Conservation (phyloP, 1,140 invertebrate species). For the Euwallacea similis region DNA sequence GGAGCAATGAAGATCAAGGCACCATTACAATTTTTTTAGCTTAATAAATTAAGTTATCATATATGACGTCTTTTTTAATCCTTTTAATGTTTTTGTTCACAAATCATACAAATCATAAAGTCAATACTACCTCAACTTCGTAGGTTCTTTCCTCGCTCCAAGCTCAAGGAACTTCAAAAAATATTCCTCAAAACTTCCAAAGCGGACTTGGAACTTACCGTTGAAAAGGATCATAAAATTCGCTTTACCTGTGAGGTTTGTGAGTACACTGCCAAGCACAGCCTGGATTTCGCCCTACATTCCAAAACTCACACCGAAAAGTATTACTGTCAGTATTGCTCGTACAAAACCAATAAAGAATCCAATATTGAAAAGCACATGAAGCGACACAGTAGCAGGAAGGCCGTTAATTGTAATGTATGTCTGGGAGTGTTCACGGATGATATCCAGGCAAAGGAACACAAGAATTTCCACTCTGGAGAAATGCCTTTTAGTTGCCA, state of each 20-base stretch:
- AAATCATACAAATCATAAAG: no score
- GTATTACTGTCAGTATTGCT: slow-evolving; percentile 52
- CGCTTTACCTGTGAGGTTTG: slow-evolving; percentile 44
- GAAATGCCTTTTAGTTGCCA: slow-evolving; percentile 63
- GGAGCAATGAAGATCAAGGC: no score
- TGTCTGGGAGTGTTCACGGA: slow-evolving; percentile 56
- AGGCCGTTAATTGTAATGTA: slow-evolving; percentile 54
- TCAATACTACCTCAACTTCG: no score
- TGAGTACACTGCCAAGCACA: slow-evolving; percentile 42
- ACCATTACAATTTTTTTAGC: no score
- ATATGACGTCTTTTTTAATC: no score
- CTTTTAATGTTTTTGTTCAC: no score
- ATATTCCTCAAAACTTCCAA: slow-evolving; percentile 16
- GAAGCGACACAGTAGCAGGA: slow-evolving; percentile 49
- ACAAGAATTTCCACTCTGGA: slow-evolving; percentile 57
- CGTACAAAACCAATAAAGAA: slow-evolving; percentile 51
- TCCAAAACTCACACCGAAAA: slow-evolving; percentile 47
- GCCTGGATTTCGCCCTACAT: slow-evolving; percentile 43
- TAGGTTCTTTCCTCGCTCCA: no score
- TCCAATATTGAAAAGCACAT: slow-evolving; percentile 52
- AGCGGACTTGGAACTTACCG: neutral
- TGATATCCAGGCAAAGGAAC: slow-evolving; percentile 53
- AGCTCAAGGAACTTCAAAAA: slow-evolving; percentile 12
- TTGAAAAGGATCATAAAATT: slow-evolving; percentile 27
- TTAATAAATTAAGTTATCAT: no score